Evolutionary conservation across 2,888 invertebrate genomes (phyloP).

Genomic region (Nephrotoma guestfalica): DNA sequence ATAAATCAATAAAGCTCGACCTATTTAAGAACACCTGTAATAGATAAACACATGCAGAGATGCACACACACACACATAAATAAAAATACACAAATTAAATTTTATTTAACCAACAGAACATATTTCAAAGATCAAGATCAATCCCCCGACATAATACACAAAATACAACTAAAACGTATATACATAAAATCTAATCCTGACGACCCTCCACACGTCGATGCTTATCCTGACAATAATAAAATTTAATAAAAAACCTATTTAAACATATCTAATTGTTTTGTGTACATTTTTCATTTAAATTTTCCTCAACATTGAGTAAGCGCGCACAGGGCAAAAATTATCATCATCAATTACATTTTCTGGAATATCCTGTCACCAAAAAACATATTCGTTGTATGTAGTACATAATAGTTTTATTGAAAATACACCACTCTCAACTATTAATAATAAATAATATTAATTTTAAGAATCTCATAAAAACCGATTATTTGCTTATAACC

Average conservation of each 20-base stretch:
- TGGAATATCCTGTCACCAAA: background rate
- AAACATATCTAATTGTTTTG: background rate
- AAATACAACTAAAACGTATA: too few relatives aligned
- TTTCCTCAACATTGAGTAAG: background rate
- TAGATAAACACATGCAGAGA: background rate
- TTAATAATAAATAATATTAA: background rate
- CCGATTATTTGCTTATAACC: background rate
- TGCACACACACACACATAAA: background rate
- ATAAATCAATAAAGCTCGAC: background rate
- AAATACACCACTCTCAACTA: background rate
- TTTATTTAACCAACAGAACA: background rate
- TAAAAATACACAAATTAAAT: background rate
- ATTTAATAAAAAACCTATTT: background rate
- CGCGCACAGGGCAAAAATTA: background rate
- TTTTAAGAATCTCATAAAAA: background rate
- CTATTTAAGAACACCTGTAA: background rate
- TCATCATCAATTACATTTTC: background rate
- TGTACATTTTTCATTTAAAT: background rate
- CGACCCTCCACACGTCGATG: background rate
- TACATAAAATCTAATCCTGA: background rate
- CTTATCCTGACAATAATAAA: background rate
- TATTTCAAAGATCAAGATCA: background rate
- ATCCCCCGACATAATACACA: background rate
- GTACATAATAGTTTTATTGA: background rate
- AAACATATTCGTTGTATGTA: background rate